Evolutionary conservation across 1,140 invertebrate species (phyloP).

Genomic region (Amyelois transitella): DNA sequence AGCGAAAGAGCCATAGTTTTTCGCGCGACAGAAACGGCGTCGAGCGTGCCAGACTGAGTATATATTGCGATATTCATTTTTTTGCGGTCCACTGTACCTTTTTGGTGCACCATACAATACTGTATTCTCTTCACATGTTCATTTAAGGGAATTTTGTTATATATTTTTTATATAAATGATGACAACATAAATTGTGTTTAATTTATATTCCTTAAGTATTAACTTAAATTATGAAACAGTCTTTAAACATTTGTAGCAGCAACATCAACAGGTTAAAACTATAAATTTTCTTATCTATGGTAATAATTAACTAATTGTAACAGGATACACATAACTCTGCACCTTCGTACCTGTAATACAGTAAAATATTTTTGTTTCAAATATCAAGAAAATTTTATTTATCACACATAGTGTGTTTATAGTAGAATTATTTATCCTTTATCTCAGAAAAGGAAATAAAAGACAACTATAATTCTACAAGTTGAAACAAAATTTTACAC

Average conservation of each 20-base stretch:
- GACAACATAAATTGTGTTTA: not conserved
- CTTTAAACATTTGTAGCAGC: not conserved
- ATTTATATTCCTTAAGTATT: not conserved
- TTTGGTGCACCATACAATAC: not conserved
- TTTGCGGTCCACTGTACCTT: not conserved
- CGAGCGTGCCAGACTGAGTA: too few relatives aligned
- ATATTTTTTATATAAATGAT: constrained; percentile 5
- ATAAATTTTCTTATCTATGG: not conserved
- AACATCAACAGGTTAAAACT: not conserved
- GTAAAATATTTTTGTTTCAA: too few relatives aligned
- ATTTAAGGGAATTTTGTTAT: constrained; percentile 1
- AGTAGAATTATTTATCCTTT: too few relatives aligned
- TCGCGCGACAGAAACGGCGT: too few relatives aligned
- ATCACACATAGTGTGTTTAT: too few relatives aligned
- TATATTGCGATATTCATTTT: not conserved
- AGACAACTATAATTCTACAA: too few relatives aligned
- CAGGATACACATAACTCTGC: constrained; percentile 51
- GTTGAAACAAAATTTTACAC: too few relatives aligned
- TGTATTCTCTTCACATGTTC: not conserved
- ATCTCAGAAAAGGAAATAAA: too few relatives aligned
- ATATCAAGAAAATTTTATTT: too few relatives aligned
- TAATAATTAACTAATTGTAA: constrained; percentile 28
- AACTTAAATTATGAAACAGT: not conserved
- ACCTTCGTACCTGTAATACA: constrained; percentile 35
- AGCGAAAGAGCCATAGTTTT: too few relatives aligned